These are phyloP conservation scores for Myrmecophaga tridactyla DNA, from an alignment of 2,113 vertebrate species.

Conservation along the genomic window DNA sequence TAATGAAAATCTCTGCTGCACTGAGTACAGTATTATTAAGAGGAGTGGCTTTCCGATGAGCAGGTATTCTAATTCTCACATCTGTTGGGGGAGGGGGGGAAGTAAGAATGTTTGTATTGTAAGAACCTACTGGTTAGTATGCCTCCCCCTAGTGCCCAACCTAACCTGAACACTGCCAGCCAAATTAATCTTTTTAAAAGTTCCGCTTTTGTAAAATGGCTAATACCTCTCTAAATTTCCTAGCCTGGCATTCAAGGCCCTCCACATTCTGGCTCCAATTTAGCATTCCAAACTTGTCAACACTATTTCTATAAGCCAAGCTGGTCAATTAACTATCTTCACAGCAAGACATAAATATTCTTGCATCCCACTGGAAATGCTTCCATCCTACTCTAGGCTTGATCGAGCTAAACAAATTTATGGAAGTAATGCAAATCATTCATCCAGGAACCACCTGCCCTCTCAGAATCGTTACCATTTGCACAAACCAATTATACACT, in stretches of 20 bases:
- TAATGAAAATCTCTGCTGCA: background rate
- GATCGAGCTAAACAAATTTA: background rate
- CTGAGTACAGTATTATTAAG: background rate
- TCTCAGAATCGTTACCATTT: background rate
- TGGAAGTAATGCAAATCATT: background rate
- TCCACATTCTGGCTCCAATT: background rate
- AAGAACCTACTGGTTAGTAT: background rate
- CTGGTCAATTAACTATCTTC: background rate
- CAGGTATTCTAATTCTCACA: background rate
- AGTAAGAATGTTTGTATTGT: background rate
- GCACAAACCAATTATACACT: background rate
- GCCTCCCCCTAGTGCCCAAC: background rate
- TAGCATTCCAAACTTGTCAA: background rate
- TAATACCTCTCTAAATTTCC: background rate
- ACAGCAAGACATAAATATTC: background rate
- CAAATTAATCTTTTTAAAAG: background rate
- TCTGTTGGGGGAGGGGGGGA: background rate
- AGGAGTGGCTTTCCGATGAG: background rate
- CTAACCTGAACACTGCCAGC: background rate
- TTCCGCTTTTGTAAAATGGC: background rate
- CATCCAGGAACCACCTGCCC: background rate
- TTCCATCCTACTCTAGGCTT: background rate
- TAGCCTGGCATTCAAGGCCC: too few species aligned
- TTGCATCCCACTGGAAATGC: background rate
- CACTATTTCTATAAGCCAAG: background rate